phyloP scores from a whole-genome alignment of 2,888 invertebrate genomes.

The Dicyrtoma fusca region DNA sequence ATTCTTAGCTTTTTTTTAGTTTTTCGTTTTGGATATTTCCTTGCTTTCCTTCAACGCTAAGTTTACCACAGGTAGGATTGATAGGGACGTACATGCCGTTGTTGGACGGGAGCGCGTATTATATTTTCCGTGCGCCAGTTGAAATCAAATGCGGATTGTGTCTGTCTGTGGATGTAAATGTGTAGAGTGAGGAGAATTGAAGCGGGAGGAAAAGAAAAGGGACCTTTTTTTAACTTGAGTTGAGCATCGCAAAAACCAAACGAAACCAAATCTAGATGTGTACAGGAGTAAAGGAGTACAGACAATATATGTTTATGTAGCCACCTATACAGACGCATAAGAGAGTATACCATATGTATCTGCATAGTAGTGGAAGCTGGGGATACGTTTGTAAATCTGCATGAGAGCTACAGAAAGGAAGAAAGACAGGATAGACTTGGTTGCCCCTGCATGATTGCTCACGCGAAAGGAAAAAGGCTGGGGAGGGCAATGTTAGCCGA shows the following conservation, averaged over 20 bases:
- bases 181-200: conserved; percentile 13
- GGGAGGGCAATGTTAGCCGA: conserved; percentile 54
- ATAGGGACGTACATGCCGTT: neutral
- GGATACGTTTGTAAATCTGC: conserved; percentile 18
- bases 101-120: neutral
- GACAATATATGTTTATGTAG: neutral
- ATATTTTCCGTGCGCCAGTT: neutral
- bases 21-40: neutral
- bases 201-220: conserved; percentile 29
- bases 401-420: conserved; percentile 20
- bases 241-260: conserved; percentile 7
- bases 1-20: neutral
- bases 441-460: conserved; percentile 56
- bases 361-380: neutral
- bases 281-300: neutral
- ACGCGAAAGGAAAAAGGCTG: conserved; percentile 55
- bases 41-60: neutral
- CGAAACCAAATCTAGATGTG: neutral
- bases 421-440: conserved; percentile 28
- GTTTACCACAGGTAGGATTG: conserved; percentile 2
- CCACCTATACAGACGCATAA: neutral
- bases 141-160: too few species aligned
- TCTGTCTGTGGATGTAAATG: too few species aligned
- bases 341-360: conserved; percentile 1
- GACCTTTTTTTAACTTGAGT: conserved; percentile 19